These are phyloP conservation scores for Electrona antarctica DNA, from an alignment of 2,113 vertebrate species.

Conservation along the genomic window DNA sequence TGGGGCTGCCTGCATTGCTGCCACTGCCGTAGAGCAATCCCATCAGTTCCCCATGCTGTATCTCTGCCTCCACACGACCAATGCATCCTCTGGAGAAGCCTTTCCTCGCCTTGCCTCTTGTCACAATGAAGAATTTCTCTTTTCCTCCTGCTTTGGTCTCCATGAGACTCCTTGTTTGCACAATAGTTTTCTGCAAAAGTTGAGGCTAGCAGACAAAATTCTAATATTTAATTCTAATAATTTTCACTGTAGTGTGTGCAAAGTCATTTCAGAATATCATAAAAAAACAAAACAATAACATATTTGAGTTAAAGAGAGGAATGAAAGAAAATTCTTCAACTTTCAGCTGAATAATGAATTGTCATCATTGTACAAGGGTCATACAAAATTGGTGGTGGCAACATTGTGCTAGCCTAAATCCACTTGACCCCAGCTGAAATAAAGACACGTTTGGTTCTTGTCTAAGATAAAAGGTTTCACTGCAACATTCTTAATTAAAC, in stretches of 20 bases:
- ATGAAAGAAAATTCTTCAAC: background rate
- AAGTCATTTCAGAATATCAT: background rate
- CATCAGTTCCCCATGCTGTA: constrained; percentile 59
- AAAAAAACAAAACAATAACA: background rate
- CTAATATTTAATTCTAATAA: too few relatives aligned
- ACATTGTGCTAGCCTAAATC: too few relatives aligned
- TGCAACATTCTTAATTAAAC: too few relatives aligned
- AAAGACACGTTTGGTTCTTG: too few relatives aligned
- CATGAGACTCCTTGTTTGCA: constrained; percentile 34
- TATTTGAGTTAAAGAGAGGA: background rate
- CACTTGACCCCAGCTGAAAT: too few relatives aligned
- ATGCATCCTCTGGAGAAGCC: constrained; percentile 74
- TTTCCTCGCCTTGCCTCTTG: constrained; percentile 69
- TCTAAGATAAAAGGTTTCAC: too few relatives aligned
- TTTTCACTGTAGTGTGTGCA: too few relatives aligned
- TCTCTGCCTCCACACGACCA: constrained; percentile 69
- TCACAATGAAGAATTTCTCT: constrained; percentile 76
- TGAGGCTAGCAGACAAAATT: too few relatives aligned
- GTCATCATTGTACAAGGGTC: too few relatives aligned
- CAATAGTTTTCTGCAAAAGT: too few relatives aligned
- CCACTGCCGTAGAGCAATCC: constrained; percentile 58
- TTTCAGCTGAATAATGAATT: too few relatives aligned
- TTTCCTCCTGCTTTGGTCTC: constrained; percentile 50
- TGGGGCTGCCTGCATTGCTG: constrained; percentile 39
- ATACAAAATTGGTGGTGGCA: too few relatives aligned